A percentile compares a stretch with the other conserved stretches of the same genome.
Conservation (phyloP, 2,888 invertebrate species). For the Hemithea aestivaria region DNA sequence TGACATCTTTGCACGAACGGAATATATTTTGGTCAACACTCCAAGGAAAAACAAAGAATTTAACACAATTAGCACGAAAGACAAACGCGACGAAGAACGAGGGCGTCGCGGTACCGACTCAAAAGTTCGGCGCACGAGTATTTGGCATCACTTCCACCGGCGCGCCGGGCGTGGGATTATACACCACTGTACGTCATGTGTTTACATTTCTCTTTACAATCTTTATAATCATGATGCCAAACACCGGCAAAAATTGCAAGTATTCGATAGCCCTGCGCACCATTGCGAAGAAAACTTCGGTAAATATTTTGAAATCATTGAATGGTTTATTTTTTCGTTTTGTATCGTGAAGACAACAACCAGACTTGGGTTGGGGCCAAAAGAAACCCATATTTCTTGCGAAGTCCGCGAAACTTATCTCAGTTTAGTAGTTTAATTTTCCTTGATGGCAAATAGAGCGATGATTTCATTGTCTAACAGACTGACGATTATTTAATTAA, state of each 20-base stretch:
- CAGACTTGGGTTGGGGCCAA: slow-evolving; percentile 60
- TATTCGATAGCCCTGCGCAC: slow-evolving; percentile 16
- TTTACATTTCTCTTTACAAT: slow-evolving; percentile 27
- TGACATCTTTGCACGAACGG: slow-evolving; percentile 39
- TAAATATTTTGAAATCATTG: slow-evolving; percentile 39
- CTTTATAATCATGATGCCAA: slow-evolving; percentile 34
- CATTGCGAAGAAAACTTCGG: slow-evolving; percentile 28
- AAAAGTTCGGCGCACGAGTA: slow-evolving; percentile 55
- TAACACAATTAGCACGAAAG: slow-evolving; percentile 26
- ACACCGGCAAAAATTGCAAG: slow-evolving; percentile 35
- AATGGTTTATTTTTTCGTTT: slow-evolving; percentile 41
- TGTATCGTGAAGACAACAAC: slow-evolving; percentile 46
- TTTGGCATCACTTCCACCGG: slow-evolving; percentile 55
- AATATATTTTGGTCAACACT: slow-evolving; percentile 22
- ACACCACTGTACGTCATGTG: slow-evolving; percentile 28
- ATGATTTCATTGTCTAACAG: slow-evolving; percentile 20
- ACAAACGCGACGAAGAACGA: slow-evolving; percentile 42
- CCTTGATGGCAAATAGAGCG: slow-evolving; percentile 32
- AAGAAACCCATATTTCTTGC: slow-evolving; percentile 38
- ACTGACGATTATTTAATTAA: slow-evolving; percentile 10
- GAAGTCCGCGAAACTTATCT: slow-evolving; percentile 29
- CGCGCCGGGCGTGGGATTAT: slow-evolving; percentile 42
- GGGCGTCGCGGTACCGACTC: slow-evolving; percentile 40
- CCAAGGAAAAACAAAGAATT: slow-evolving; percentile 29
- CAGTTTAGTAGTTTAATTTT: slow-evolving; percentile 31